Percentiles rank a stretch among this genome's conserved stretches.
Conservation (phyloP, 2,888 invertebrate species). For the Aporophyla lueneburgensis region DNA sequence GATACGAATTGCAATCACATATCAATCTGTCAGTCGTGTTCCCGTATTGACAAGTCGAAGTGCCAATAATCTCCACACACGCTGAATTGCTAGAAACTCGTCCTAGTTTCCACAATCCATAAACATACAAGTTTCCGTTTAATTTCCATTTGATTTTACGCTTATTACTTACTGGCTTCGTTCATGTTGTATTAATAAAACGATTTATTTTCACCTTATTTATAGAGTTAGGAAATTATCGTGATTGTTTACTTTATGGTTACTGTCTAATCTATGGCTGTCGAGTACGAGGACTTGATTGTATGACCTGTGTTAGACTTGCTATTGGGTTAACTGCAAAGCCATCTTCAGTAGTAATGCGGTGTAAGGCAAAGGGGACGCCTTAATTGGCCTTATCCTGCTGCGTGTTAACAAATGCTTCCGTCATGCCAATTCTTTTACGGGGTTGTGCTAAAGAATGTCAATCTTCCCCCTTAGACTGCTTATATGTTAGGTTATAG, state of each 20-base stretch:
- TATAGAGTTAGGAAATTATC: slow-evolving; percentile 20
- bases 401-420: background rate
- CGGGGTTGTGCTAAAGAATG: background rate
- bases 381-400: background rate
- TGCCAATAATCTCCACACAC: slow-evolving; percentile 48
- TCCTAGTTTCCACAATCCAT: slow-evolving; percentile 36
- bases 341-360: background rate
- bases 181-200: slow-evolving; percentile 31
- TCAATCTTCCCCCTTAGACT: too few species aligned
- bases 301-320: background rate
- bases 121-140: slow-evolving; percentile 40
- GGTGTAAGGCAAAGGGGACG: background rate
- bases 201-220: slow-evolving; percentile 32
- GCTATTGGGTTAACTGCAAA: slow-evolving; percentile 6
- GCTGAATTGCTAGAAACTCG: slow-evolving; percentile 49
- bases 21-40: slow-evolving; percentile 57
- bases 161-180: slow-evolving; percentile 22
- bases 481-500: background rate
- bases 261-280: slow-evolving; percentile 1
- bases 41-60: slow-evolving; percentile 54
- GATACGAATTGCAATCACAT: slow-evolving; percentile 47
- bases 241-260: slow-evolving; percentile 10
- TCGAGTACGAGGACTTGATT: slow-evolving; percentile 4
- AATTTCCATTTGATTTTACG: slow-evolving; percentile 44
- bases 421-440: background rate